phyloP scores from a whole-genome alignment of 2,797 vertebrate genomes.

The Gallinago solitaria region DNA sequence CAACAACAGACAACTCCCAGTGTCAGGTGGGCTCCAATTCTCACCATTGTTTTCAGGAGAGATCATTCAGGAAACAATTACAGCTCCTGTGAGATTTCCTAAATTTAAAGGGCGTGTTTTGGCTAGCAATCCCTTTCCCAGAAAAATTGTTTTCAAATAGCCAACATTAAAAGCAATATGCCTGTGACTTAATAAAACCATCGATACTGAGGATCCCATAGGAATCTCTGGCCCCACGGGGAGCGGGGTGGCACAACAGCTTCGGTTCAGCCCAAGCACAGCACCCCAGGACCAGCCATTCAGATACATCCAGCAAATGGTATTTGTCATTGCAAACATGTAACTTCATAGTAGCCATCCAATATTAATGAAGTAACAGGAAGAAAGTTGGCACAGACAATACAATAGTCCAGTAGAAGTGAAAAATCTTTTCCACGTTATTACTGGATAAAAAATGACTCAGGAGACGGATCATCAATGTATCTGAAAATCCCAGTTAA shows the following conservation, averaged over 20 bases:
- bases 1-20: accelerated
- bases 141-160: background rate
- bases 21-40: background rate
- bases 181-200: background rate
- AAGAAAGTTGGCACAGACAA: background rate
- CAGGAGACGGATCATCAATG: background rate
- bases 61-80: background rate
- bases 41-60: background rate
- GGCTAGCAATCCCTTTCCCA: background rate
- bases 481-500: background rate
- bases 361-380: background rate
- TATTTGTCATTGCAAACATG: background rate
- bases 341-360: background rate
- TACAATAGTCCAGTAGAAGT: background rate
- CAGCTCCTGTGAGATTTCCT: background rate
- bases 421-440: background rate
- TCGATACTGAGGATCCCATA: accelerated
- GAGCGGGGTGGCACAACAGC: background rate
- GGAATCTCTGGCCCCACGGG: accelerated
- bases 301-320: background rate
- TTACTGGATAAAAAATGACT: background rate
- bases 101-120: background rate
- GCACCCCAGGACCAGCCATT: background rate
- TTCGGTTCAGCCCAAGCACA: background rate
- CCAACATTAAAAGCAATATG: background rate